Percentiles rank a stretch among this genome's conserved stretches.
Evolutionary conservation across 2,888 invertebrate species (phyloP).

Genomic region (Ametastegia equiseti): DNA sequence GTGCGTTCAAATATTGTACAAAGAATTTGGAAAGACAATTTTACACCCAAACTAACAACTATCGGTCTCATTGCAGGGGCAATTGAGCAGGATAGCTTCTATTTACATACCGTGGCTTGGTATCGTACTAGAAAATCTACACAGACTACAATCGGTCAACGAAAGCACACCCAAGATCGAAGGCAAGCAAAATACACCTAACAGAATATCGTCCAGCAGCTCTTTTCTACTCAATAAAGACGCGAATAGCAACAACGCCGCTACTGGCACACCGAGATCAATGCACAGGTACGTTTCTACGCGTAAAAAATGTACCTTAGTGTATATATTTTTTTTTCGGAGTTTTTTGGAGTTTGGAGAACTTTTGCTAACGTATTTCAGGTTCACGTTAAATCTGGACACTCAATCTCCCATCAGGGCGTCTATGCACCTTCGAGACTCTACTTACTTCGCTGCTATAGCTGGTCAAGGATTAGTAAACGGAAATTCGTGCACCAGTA

Average conservation of each 20-base stretch:
- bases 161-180: slow-evolving; percentile 73
- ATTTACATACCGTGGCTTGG: slow-evolving; percentile 95
- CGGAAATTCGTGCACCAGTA: slow-evolving; percentile 86
- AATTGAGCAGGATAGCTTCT: slow-evolving; percentile 90
- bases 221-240: slow-evolving; percentile 79
- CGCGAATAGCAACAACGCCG: slow-evolving; percentile 66
- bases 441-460: slow-evolving; percentile 84
- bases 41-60: too few species aligned
- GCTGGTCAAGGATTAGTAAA: slow-evolving; percentile 85
- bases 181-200: slow-evolving; percentile 73
- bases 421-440: slow-evolving; percentile 87
- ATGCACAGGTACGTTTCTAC: slow-evolving; percentile 64
- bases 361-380: slow-evolving; percentile 54
- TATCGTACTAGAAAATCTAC: slow-evolving; percentile 91
- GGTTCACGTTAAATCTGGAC: slow-evolving; percentile 86
- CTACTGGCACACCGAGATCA: slow-evolving; percentile 68
- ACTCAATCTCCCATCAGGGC: slow-evolving; percentile 83
- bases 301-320: too few species aligned
- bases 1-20: slow-evolving; percentile 71
- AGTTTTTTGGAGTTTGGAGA: slow-evolving; percentile 25
- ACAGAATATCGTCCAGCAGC: slow-evolving; percentile 80
- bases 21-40: neutral
- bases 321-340: too few species aligned
- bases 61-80: slow-evolving; percentile 77
- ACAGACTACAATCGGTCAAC: slow-evolving; percentile 79